These are phyloP conservation scores for Pseudopleuronectes americanus DNA, from an alignment of 2,797 vertebrate genomes.

Conservation along the genomic window DNA sequence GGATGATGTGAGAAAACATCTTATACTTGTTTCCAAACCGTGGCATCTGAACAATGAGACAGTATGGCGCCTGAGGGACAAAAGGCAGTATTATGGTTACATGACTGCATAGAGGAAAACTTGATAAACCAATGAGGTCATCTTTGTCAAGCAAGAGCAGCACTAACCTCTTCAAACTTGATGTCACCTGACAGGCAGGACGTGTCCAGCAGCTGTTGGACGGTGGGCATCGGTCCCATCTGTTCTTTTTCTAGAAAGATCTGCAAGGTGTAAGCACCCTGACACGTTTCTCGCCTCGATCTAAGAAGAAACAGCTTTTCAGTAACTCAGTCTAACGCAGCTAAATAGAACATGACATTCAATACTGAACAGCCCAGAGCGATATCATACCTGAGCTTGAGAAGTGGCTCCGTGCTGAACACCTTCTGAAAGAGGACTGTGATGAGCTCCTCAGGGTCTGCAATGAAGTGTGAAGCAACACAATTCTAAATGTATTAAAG, in stretches of 20 bases:
- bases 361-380: not conserved
- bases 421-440: slow-evolving; percentile 83
- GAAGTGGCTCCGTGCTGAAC: slow-evolving; percentile 81
- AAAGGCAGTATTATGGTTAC: not conserved
- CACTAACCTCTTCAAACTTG: slow-evolving; percentile 85
- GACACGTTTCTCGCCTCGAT: slow-evolving; percentile 70
- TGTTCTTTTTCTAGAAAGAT: slow-evolving; percentile 86
- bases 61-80: slow-evolving; percentile 79
- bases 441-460: slow-evolving; percentile 89
- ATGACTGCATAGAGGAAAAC: not conserved
- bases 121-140: not conserved
- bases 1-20: slow-evolving; percentile 87
- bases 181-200: slow-evolving; percentile 84
- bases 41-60: slow-evolving; percentile 88
- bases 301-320: slow-evolving; percentile 57
- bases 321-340: not conserved
- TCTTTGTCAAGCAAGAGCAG: not conserved
- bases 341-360: not conserved
- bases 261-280: slow-evolving; percentile 86
- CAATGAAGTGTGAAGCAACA: slow-evolving; percentile 10
- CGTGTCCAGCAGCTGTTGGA: slow-evolving; percentile 85
- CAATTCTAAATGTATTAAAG: not conserved
- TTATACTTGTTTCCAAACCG: slow-evolving; percentile 88
- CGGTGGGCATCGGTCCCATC: slow-evolving; percentile 77
- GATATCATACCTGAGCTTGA: slow-evolving; percentile 82